Evolutionary conservation across 2,888 invertebrate species (phyloP), one percentile per base, ranked within the genome.

Genomic region (Pristionchus exspectatus): DNA sequence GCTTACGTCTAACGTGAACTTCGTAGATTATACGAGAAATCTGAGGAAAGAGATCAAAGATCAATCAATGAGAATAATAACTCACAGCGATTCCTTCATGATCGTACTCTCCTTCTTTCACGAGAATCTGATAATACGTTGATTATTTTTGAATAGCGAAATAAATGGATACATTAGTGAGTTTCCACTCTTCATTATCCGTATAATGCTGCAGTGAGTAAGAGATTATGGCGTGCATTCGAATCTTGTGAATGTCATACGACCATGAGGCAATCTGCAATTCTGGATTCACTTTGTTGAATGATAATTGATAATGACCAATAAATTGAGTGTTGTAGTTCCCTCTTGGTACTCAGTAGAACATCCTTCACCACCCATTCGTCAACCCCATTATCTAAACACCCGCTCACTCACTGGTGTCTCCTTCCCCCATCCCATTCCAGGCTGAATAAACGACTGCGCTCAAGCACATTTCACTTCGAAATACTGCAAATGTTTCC

Each of bases 221-320:
- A 63, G 93, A 93, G 9, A 92, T 91, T 38, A 93, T 94, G 0
- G 94, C 92, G 66, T 93, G 93, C 38, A 94, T 91, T 44, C 92
- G 90, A 27, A 94, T 93, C 90, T 94, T 94, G 44, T 94, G 94
- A 44, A 92, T 92, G 66, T 92, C 93, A 72, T 94, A 94, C 3
- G 93, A 92, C 94, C 94, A 94, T 18, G 93, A 93, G 33, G 94
- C 94, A n/a, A 94, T 93, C 94, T 94, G 90, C 84, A 91, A 21
- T 44, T 12, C 2, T 16, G n/a, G n/a, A 81, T 21, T 38, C 38
- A 21, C 21, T 30, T 33, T 44, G 12, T 14, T 50, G 44, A 9
- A 44, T 44, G 44, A 44, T 44, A 44, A 9, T 44, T 44, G 44
- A 44, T 44, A 44, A 44, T 54, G 14, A 9, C 21, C 66, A 66